Evolutionary conservation across 2,113 vertebrate species (phyloP), one percentile per base, ranked within the genome.

Genomic region (Trogon surrucura): DNA sequence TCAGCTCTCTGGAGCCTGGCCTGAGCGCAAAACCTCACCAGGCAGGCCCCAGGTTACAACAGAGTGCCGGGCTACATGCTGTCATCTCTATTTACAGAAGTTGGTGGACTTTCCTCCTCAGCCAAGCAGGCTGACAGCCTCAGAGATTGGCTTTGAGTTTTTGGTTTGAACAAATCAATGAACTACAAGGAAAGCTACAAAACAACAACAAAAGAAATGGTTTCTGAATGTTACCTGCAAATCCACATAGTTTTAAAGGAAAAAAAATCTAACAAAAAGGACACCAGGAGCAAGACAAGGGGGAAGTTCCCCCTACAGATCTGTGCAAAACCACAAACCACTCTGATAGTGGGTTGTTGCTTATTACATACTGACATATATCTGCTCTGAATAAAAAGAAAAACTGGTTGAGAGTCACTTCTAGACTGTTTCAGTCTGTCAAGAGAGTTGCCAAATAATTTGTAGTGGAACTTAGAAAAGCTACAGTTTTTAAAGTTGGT

Each of bases 21-120:
- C 62, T 58, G 70, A 51, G 72, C 3, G 2, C 60, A 53, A 36
- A 69, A 2, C 53, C 47, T 17, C 0, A 1, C 54, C 73, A 67
- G 60, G 45, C 58, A 57, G 34, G 60, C 25, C 27, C 72, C 0
- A 4, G 41, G 36, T 4, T 88, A 83, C 88, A 64, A 2, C 44
- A 90, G 27, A 64, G 21, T 0, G 0, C 80, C 20, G 85, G 50
- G 77, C 71, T 38, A 61, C 73, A 6, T 3, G 3, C 62, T 25
- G 16, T 66, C 27, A 0, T 16, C 89, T 89, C 60, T 95, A 5
- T 94, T 94, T 95, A 26, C 93, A 93, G 70, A 65, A 75, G 77
- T 82, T 87, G 66, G 88, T 93, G 93, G 88, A 88, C 93, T 94
- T 94, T 92, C 89, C 90, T 96, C 93, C 92, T 91, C 92, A 57